These are phyloP conservation scores for Bubo scandiacus DNA, from an alignment of 2,113 vertebrate species.

Conservation along the genomic window DNA sequence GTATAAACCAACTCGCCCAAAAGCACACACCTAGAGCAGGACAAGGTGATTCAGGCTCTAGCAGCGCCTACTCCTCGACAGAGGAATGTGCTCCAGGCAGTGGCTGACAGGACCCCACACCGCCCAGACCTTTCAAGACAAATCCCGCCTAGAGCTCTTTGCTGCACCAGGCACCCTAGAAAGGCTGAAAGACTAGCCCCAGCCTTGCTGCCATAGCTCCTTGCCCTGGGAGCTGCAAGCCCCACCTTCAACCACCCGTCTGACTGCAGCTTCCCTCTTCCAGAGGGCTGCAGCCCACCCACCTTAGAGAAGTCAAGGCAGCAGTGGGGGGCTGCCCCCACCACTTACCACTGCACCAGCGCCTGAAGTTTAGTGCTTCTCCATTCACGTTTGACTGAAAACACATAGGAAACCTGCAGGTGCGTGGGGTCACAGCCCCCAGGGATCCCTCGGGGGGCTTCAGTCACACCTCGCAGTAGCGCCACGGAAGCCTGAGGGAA, in stretches of 20 bases:
- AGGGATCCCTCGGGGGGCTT: fast-evolving
- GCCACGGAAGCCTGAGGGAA: not conserved
- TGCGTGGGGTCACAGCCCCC: fast-evolving
- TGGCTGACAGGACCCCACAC: no score
- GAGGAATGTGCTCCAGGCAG: not conserved
- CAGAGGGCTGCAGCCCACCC: not conserved
- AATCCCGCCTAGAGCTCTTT: not conserved
- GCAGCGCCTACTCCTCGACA: fast-evolving
- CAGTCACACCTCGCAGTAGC: fast-evolving
- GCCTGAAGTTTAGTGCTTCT: fast-evolving
- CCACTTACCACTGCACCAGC: fast-evolving
- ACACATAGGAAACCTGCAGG: fast-evolving
- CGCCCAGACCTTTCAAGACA: fast-evolving
- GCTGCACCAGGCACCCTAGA: fast-evolving
- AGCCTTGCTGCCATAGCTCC: fast-evolving
- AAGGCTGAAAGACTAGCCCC: fast-evolving
- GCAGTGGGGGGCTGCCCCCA: fast-evolving
- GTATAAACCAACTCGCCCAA: not conserved
- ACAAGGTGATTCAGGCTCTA: fast-evolving
- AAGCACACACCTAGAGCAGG: fast-evolving
- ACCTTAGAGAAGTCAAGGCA: fast-evolving
- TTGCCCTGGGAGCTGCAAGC: fast-evolving
- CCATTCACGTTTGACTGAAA: fast-evolving
- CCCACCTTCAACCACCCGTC: fast-evolving
- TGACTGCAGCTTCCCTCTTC: fast-evolving